Evolutionary conservation across 1,140 invertebrate species (phyloP).

Genomic region (Plutomurus gul): DNA sequence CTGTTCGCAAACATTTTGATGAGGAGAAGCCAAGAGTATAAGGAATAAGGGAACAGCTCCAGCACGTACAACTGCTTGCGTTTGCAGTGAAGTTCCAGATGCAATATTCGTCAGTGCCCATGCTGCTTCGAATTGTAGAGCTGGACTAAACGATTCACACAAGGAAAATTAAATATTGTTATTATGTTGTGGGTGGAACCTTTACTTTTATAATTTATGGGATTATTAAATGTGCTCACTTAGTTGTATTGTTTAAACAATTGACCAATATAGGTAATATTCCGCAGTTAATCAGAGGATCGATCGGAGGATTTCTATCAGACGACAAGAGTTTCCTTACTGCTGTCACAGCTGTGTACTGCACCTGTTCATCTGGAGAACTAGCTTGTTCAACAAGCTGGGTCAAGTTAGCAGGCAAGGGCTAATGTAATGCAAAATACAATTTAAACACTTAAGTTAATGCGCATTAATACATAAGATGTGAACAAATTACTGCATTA

Average conservation of each 20-base stretch:
- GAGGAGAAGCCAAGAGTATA: constrained; percentile 82
- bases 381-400: constrained; percentile 74
- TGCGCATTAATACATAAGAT: background rate
- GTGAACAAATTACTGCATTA: background rate
- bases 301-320: constrained; percentile 98
- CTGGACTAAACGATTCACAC: constrained; percentile 68
- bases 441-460: background rate
- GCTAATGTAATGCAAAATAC: constrained; percentile 51
- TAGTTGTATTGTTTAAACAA: constrained; percentile 80
- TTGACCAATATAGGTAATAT: constrained; percentile 92
- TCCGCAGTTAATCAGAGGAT: constrained; percentile 88
- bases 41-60: constrained; percentile 95
- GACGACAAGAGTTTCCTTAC: constrained; percentile 93
- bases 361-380: constrained; percentile 68
- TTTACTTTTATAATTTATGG: background rate
- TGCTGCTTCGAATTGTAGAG: constrained; percentile 96
- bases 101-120: constrained; percentile 99
- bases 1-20: constrained; percentile 98
- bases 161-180: background rate
- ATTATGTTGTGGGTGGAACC: background rate
- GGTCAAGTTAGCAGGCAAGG: constrained; percentile 68
- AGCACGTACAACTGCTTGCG: constrained; percentile 90
- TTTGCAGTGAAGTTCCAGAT: constrained; percentile 94
- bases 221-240: constrained; percentile 63
- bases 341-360: constrained; percentile 81